Percentiles rank a stretch among this genome's conserved stretches.
Conservation (phyloP, 2,113 vertebrate genomes). For the Rana temporaria region DNA sequence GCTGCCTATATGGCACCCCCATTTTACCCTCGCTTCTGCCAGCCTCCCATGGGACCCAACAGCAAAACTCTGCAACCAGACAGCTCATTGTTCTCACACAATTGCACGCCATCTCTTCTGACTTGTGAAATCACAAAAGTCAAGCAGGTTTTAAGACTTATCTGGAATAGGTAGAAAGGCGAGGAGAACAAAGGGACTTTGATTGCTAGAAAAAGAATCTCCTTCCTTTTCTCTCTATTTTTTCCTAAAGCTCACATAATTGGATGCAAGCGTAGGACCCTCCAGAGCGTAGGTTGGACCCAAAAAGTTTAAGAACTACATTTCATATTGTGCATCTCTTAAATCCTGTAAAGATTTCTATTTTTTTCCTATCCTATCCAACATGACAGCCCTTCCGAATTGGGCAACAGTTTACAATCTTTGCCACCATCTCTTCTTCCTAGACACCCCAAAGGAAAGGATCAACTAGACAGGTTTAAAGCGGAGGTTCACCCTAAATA, state of each 20-base stretch:
- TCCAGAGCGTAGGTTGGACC: not conserved
- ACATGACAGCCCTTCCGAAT: too few relatives aligned
- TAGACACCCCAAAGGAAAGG: too few relatives aligned
- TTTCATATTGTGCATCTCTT: too few relatives aligned
- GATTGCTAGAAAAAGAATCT: conserved; percentile 2
- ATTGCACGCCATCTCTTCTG: not conserved
- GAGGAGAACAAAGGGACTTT: conserved; percentile 6
- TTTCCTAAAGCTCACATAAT: conserved; percentile 1
- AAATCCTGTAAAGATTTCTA: too few relatives aligned
- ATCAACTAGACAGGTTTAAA: too few relatives aligned
- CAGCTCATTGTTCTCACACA: conserved; percentile 14
- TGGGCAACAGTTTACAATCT: too few relatives aligned
- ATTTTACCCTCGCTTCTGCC: not conserved
- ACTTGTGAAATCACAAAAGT: conserved; percentile 20
- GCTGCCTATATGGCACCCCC: too few relatives aligned
- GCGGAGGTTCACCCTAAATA: too few relatives aligned
- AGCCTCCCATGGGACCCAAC: not conserved
- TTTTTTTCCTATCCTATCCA: too few relatives aligned
- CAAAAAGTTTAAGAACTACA: not conserved
- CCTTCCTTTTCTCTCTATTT: not conserved
- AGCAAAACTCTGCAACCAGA: not conserved
- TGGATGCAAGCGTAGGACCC: not conserved
- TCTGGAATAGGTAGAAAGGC: not conserved
- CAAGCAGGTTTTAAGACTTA: conserved; percentile 28
- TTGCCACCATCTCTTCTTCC: too few relatives aligned